These are phyloP conservation scores for Melanophora roralis DNA, from an alignment of 2,888 invertebrate species.

Conservation along the genomic window DNA sequence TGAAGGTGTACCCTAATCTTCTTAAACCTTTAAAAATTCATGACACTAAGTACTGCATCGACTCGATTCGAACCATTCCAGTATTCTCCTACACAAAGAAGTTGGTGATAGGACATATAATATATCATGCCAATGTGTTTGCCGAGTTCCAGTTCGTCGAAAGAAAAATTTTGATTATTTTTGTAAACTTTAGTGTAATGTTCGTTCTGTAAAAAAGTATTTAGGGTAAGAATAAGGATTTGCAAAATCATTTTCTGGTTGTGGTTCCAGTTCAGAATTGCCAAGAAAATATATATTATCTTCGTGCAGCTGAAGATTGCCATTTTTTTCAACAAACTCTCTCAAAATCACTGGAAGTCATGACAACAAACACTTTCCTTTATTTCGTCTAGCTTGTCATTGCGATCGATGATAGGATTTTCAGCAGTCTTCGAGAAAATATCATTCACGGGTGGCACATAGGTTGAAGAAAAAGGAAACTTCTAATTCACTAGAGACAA, in stretches of 20 bases:
- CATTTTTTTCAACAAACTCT: constrained; percentile 53
- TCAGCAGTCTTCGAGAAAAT: no score
- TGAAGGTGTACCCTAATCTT: constrained; percentile 56
- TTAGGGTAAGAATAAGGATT: constrained; percentile 48
- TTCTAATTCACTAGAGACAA: constrained; percentile 17
- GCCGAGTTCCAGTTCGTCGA: constrained; percentile 16
- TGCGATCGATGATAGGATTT: no score
- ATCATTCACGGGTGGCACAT: no score
- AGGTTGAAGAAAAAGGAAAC: no score
- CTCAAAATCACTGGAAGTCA: constrained; percentile 41
- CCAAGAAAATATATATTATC: constrained; percentile 53
- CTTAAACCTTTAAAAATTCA: constrained; percentile 48
- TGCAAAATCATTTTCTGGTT: constrained; percentile 31
- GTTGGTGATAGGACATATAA: constrained; percentile 55
- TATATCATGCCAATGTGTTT: constrained; percentile 1
- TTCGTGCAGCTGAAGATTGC: constrained; percentile 45
- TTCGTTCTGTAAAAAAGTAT: constrained; percentile 54
- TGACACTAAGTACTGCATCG: constrained; percentile 56
- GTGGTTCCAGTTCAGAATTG: constrained; percentile 32
- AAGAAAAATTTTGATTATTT: background rate
- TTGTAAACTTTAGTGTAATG: no score
- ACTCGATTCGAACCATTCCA: constrained; percentile 50
- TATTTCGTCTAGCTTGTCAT: no score
- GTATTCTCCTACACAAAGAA: constrained; percentile 52
- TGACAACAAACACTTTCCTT: no score